Evolutionary conservation across 53 echinoderm and acorn worm species (phyloP).

Genomic region (Arbacia lixula): DNA sequence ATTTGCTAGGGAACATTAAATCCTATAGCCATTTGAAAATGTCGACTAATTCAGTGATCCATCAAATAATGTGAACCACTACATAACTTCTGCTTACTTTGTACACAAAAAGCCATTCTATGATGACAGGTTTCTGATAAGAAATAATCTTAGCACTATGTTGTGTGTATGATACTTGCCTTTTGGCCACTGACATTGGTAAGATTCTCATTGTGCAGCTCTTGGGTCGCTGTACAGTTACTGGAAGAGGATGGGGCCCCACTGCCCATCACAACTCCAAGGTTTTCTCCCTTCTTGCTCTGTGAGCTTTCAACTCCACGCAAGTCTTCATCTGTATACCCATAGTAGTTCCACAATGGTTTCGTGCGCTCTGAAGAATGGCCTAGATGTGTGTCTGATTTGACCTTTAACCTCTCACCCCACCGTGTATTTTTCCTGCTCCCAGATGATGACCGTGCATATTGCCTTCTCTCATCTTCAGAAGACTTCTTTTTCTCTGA

Average conservation of each 20-base stretch:
- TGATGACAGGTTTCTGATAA: neutral
- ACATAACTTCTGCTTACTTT: too few relatives aligned
- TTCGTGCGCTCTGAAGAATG: neutral
- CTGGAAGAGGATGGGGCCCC: neutral
- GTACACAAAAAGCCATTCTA: neutral
- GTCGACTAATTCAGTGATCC: too few relatives aligned
- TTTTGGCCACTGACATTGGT: neutral
- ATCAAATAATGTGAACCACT: too few relatives aligned
- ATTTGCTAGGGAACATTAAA: too few relatives aligned
- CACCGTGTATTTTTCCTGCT: too few relatives aligned
- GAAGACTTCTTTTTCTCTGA: too few relatives aligned
- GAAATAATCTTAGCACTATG: neutral
- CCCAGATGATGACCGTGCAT: too few relatives aligned
- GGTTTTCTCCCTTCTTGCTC: neutral
- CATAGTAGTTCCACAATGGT: constrained; percentile 73
- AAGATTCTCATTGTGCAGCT: neutral
- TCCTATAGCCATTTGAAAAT: too few relatives aligned
- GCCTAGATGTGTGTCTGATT: neutral
- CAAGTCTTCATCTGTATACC: constrained; percentile 82
- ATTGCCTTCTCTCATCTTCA: too few relatives aligned
- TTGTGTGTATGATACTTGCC: neutral
- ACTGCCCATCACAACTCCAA: neutral
- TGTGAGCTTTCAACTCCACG: neutral
- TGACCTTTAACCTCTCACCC: too few relatives aligned
- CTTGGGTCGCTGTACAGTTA: neutral